phyloP scores from a whole-genome alignment of 1,140 invertebrate genomes.

The Tenebrio molitor region DNA sequence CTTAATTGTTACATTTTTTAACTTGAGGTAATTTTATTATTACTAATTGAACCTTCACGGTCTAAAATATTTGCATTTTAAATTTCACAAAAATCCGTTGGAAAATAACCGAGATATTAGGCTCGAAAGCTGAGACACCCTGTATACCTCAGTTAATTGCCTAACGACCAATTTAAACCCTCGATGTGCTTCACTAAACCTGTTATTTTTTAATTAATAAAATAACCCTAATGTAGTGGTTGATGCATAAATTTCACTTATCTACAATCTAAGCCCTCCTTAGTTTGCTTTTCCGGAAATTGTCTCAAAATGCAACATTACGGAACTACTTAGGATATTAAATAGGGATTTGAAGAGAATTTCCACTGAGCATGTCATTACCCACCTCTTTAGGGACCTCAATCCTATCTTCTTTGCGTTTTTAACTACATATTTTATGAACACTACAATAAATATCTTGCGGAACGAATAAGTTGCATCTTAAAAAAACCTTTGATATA shows the following conservation, averaged over 20 bases:
- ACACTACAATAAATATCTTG: background rate
- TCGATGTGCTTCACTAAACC: slow-evolving; percentile 23
- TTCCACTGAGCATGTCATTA: slow-evolving; percentile 29
- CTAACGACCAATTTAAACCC: slow-evolving; percentile 15
- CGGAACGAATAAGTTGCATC: background rate
- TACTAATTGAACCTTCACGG: too few species aligned
- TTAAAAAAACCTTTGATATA: background rate
- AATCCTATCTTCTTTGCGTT: background rate
- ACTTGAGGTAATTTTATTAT: too few species aligned
- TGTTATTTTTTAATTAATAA: slow-evolving; percentile 38
- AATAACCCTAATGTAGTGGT: slow-evolving; percentile 30
- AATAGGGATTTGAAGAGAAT: slow-evolving; percentile 27
- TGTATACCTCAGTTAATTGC: background rate
- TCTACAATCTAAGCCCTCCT: slow-evolving; percentile 31
- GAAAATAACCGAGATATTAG: too few species aligned
- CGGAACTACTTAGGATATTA: slow-evolving; percentile 39
- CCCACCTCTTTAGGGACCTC: slow-evolving; percentile 24
- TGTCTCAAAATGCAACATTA: slow-evolving; percentile 36
- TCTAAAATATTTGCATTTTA: too few species aligned
- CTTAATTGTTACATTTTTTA: too few species aligned
- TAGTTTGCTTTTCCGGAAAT: slow-evolving; percentile 39
- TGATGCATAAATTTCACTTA: slow-evolving; percentile 32
- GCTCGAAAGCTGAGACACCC: too few species aligned
- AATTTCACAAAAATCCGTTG: too few species aligned
- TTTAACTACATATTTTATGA: slow-evolving; percentile 2